phyloP scores from a whole-genome alignment of 2,113 vertebrate genomes.

The Anser cygnoides region DNA sequence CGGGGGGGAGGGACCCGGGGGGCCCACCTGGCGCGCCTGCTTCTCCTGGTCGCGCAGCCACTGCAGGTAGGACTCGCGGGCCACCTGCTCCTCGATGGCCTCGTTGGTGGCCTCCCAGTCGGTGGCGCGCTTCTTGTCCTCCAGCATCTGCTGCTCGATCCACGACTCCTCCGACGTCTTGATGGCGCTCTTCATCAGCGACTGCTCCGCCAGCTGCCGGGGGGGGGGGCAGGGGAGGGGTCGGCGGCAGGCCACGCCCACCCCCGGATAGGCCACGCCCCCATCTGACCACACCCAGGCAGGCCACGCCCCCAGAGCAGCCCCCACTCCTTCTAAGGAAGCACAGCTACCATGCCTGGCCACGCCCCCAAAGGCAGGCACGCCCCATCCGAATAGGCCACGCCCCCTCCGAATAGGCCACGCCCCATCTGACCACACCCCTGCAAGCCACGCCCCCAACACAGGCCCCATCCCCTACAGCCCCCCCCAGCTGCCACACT shows the following conservation, averaged over 20 bases:
- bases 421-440: too few relatives aligned
- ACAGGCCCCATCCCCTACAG: too few relatives aligned
- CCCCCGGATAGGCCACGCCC: neutral
- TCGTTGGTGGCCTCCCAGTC: constrained; percentile 98
- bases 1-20: neutral
- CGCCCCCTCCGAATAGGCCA: too few relatives aligned
- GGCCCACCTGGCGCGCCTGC: constrained; percentile 86
- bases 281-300: too few relatives aligned
- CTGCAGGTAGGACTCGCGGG: constrained; percentile 92
- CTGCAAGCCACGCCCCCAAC: too few relatives aligned
- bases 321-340: too few relatives aligned
- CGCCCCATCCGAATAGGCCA: too few relatives aligned
- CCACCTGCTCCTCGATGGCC: constrained; percentile 96
- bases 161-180: constrained; percentile 96
- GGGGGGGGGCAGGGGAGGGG: neutral
- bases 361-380: too few relatives aligned
- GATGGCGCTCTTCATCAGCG: constrained; percentile 95
- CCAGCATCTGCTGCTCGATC: constrained; percentile 98
- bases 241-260: neutral
- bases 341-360: too few relatives aligned
- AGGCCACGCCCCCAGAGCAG: too few relatives aligned
- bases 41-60: constrained; percentile 96
- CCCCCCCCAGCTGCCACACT: too few relatives aligned
- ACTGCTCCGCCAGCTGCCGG: constrained; percentile 88
- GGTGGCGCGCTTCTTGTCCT: constrained; percentile 94